phyloP scores from a whole-genome alignment of 2,797 vertebrate species.

The Falco concolor region DNA sequence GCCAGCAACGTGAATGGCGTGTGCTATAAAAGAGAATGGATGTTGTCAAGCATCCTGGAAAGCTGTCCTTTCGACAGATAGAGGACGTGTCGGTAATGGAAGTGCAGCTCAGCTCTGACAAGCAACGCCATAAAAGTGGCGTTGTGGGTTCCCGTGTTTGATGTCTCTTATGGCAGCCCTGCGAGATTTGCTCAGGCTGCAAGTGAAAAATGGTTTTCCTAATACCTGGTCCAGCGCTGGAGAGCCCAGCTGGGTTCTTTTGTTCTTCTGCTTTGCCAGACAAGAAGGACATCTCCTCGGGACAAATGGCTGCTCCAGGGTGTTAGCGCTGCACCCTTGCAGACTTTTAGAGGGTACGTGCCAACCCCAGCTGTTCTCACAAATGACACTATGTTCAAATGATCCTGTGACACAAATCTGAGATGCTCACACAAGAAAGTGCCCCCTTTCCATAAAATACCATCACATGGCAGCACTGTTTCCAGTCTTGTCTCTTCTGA shows the following conservation, averaged over 20 bases:
- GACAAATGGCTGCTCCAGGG: neutral
- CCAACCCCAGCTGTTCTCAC: neutral
- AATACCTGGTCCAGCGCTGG: neutral
- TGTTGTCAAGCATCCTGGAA: slow-evolving; percentile 31
- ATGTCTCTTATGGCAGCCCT: neutral
- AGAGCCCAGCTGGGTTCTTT: neutral
- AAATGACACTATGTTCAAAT: neutral
- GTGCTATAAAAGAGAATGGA: slow-evolving; percentile 57
- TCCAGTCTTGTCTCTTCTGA: neutral
- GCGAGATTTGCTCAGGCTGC: neutral
- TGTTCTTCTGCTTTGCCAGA: neutral
- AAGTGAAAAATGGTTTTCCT: neutral
- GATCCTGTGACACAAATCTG: neutral
- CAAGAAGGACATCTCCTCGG: neutral
- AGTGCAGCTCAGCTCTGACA: slow-evolving; percentile 30
- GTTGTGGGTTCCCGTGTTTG: neutral
- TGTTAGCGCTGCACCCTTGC: neutral
- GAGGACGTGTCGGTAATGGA: slow-evolving; percentile 15
- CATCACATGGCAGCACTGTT: neutral
- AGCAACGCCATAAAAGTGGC: neutral
- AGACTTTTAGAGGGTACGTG: fast-evolving
- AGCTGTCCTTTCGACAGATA: slow-evolving; percentile 25
- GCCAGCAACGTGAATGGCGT: slow-evolving; percentile 41
- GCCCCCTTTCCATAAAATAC: neutral
- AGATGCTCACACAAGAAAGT: neutral